A percentile compares a stretch with the other conserved stretches of the same genome.
Evolutionary conservation across 2,888 invertebrate species (phyloP).

Genomic region (Pseudoips prasinana): DNA sequence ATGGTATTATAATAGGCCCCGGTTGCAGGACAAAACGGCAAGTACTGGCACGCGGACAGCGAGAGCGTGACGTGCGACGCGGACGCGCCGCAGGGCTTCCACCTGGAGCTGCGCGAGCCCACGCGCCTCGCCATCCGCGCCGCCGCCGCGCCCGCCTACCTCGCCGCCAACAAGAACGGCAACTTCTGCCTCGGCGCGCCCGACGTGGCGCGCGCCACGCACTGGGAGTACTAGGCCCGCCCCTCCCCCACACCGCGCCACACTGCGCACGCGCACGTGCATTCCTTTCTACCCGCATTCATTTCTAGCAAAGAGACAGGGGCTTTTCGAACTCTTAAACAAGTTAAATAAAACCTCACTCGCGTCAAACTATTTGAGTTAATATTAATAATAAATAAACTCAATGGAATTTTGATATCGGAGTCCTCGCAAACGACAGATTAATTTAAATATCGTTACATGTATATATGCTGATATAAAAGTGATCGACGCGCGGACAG

Average conservation of each 20-base stretch:
- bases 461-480: no score
- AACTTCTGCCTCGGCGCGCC: conserved; percentile 91
- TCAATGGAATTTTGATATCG: no score
- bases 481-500: no score
- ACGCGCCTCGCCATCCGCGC: conserved; percentile 95
- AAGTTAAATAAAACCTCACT: no score
- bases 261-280: conserved; percentile 1
- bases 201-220: conserved; percentile 90
- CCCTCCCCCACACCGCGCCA: neutral
- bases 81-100: conserved; percentile 91
- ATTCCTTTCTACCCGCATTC: no score
- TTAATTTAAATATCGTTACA: no score
- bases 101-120: conserved; percentile 95
- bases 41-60: conserved; percentile 96
- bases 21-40: conserved; percentile 91
- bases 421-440: no score
- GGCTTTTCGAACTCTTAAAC: no score
- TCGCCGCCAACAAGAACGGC: conserved; percentile 95
- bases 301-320: no score
- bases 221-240: conserved; percentile 93
- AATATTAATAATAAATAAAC: no score
- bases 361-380: no score
- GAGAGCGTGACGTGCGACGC: conserved; percentile 94
- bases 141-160: conserved; percentile 87
- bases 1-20: no score